Base-by-base conservation (phyloP, 2,888 invertebrate genomes). In the Eubasilissa splendida region DNA sequence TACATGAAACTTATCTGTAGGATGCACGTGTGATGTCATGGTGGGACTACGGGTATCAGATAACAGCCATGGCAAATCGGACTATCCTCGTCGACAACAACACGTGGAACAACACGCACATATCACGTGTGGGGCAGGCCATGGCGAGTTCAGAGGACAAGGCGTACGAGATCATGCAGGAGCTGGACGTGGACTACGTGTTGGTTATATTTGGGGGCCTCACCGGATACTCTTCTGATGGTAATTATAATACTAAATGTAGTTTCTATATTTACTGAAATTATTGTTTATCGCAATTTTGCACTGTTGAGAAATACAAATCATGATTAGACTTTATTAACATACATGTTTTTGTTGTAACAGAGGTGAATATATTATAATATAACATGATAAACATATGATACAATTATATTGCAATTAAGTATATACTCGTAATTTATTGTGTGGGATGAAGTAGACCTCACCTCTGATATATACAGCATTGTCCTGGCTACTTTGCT, bases 31-130 rank as follows among this genome's bases (percentile, higher is more conserved):
- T 99, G 80, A 99, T 99, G 99, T 98, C 98, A 0, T 99, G 99
- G 99, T 99, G 99, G 98, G 98, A 99, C 92, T 99, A 99, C 89
- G 99, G 99, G 0, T 99, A 99, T 89, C 97, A 97, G 90, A 99
- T 99, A 90, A 99, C 99, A 0, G 98, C 99, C 0, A 99, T 99
- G 99, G 99, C 99, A 14, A 99, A 99, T 90, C 92, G 98, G 65
- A 99, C 99, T 0, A 98, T 99, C 85, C 92, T 99, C 85, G 99
- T 99, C 77, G 99, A 99, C 88, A 99, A 99, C 88, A 99, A 99
- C 87, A 99, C 99, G 0, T 99, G 99, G 99, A 99, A 99, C 89
- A 99, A 99, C 88, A 99, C 99, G 12, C 99, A 99, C 88, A 99
- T 99, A 86, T 99, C 97, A 9, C 92, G 98, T 83, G 99, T 99